Base-by-base conservation (phyloP, 1,140 invertebrate genomes). In the Cyphomyrmex costatus region DNA sequence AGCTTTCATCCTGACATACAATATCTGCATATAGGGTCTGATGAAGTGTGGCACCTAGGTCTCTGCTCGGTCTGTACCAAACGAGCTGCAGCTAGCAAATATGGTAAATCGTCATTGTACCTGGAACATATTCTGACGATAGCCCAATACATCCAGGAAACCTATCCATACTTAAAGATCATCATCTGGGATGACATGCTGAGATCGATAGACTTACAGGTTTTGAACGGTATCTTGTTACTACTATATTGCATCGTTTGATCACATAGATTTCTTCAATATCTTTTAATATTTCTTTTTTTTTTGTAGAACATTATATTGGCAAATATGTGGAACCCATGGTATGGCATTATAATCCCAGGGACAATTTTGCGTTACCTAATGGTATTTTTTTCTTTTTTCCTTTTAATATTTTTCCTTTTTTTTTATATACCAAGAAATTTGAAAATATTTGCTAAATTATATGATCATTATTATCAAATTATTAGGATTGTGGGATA, bases 131-230 rank as follows among this genome's bases (percentile, higher is more conserved):
- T 98, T 12, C 93, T 96, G 30, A 95, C 95, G 14, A 95, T 98
- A 27, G 96, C 96, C 0, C 95, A 96, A 66, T 96, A 96, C 79
- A 96, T 98, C 19, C 96, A 96, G 73, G 95, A 96, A 21, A 96
- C 96, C 4, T 97, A 96, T 94, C 96, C 97, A 0, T 95, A 96
- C 3, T 95, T 98, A 24, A 96, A 96, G 49, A 96, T 98, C 12
- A 96, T 99, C 10, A 97, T 99, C 89, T 99, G 99, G 99, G 98
- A 99, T 92, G 99, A 99, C 93, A 99, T 99, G 98, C 92, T 99
- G 51, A 95, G 98, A 33, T 96, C 97, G 53, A 96, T 98, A 89
- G 96, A 96, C n/a, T 94, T 96, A 87, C 95, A 96, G 77, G 95
- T 96, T 91, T 96, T 98, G 93, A 95, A 96, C 79, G 95, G 95